Conservation (phyloP, 2,797 vertebrate genomes). For the Pseudochaenichthys georgianus region DNA sequence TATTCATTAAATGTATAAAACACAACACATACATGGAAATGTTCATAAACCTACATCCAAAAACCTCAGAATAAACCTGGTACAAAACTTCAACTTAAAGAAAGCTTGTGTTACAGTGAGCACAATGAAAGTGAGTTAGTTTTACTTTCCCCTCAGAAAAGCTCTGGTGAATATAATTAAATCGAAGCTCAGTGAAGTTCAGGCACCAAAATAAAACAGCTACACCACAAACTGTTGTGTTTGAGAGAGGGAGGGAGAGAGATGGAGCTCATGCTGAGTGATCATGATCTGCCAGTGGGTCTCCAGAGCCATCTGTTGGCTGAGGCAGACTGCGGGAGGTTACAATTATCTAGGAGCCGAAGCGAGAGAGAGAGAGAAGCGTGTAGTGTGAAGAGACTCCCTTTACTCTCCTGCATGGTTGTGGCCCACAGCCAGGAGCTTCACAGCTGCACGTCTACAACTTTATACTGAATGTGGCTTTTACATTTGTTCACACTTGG, state of each 20-base stretch:
- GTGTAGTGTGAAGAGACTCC: conserved; percentile 54
- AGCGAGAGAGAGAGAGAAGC: conserved; percentile 33
- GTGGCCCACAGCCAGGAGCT: conserved; percentile 63
- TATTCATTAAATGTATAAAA: too few species aligned
- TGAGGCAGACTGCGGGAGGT: conserved; percentile 69
- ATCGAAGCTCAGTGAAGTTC: conserved; percentile 44
- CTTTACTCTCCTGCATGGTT: conserved; percentile 48
- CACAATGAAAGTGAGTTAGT: conserved; percentile 14
- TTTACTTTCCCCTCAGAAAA: conserved; percentile 26
- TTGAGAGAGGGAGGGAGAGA: conserved; percentile 48
- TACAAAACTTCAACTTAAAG: conserved; percentile 21
- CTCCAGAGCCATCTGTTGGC: conserved; percentile 79
- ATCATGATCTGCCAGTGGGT: conserved; percentile 71
- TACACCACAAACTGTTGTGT: conserved; percentile 38
- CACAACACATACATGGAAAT: background rate
- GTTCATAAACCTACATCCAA: background rate
- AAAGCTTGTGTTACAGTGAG: conserved; percentile 12
- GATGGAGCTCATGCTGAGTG: conserved; percentile 67
- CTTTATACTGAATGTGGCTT: conserved; percentile 51
- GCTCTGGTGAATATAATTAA: conserved; percentile 52
- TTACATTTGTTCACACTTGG: conserved; percentile 63
- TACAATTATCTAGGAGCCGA: conserved; percentile 66
- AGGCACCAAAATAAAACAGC: conserved; percentile 31
- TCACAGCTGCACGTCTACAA: conserved; percentile 62
- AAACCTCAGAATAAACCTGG: background rate